A percentile compares a stretch with the other conserved stretches of the same genome.
Evolutionary conservation across 2,113 vertebrate species (phyloP).

Genomic region (Phylloscopus trochiloides): DNA sequence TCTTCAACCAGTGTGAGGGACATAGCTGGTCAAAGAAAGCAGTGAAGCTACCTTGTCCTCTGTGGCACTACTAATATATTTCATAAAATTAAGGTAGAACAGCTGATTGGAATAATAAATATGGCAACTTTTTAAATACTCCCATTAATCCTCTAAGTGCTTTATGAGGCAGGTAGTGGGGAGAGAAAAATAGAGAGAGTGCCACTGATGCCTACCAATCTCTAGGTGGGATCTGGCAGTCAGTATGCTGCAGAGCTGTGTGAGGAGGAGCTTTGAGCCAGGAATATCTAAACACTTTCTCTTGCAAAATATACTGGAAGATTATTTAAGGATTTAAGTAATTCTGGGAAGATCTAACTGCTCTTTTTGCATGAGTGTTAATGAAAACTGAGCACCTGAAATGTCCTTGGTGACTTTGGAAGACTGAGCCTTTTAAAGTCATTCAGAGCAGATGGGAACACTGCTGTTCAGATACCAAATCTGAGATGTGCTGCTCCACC

Average conservation of each 20-base stretch:
- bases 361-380: neutral
- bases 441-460: neutral
- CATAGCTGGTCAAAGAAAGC: neutral
- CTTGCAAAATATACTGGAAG: neutral
- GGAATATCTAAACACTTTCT: neutral
- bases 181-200: neutral
- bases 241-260: neutral
- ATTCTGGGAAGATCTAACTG: neutral
- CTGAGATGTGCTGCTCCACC: neutral
- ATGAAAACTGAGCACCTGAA: neutral
- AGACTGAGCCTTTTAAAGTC: neutral
- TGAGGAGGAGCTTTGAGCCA: neutral
- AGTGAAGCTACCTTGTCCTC: neutral
- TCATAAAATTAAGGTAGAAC: neutral
- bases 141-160: neutral
- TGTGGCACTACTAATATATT: neutral
- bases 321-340: neutral
- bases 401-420: neutral
- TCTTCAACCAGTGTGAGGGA: neutral
- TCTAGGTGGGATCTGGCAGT: neutral
- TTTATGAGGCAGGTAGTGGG: neutral
- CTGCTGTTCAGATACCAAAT: neutral
- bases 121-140: neutral
- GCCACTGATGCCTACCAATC: neutral
- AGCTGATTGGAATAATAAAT: neutral